phyloP scores from a whole-genome alignment of 1,140 invertebrate genomes.

The Camponotus floridanus region DNA sequence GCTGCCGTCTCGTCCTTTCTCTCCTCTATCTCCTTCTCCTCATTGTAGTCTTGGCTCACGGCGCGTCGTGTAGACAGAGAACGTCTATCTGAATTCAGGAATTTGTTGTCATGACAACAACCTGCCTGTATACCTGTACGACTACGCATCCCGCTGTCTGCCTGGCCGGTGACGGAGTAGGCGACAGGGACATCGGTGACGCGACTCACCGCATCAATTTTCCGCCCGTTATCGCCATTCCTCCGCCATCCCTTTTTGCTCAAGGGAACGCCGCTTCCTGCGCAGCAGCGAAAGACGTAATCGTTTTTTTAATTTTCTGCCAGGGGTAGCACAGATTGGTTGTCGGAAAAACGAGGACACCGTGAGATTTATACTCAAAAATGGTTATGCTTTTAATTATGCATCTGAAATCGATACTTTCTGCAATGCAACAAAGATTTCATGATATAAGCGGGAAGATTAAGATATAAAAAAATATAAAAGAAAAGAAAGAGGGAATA shows the following conservation, averaged over 20 bases:
- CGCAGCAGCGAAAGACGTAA: not conserved
- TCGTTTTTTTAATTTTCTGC: constrained; percentile 47
- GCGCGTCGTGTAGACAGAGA: constrained; percentile 7
- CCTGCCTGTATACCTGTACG: constrained; percentile 31
- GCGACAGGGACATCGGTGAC: constrained; percentile 36
- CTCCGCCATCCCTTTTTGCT: constrained; percentile 43
- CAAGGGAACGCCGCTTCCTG: not conserved
- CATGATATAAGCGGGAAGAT: not conserved
- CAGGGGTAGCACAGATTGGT: constrained; percentile 6
- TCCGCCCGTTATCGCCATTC: constrained; percentile 12
- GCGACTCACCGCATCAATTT: constrained; percentile 52
- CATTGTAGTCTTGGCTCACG: constrained; percentile 35
- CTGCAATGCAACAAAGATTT: not conserved
- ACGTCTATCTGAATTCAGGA: constrained; percentile 42
- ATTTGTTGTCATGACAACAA: constrained; percentile 53
- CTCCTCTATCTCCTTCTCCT: not conserved
- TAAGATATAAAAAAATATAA: not conserved
- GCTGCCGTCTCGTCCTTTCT: not conserved
- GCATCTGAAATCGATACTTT: not conserved
- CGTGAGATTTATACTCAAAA: not conserved
- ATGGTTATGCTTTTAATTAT: constrained; percentile 19
- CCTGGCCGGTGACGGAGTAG: constrained; percentile 10
- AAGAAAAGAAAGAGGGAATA: not conserved
- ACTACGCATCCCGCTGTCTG: constrained; percentile 35
- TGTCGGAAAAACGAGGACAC: not conserved